These are phyloP conservation scores for Sinella curviseta DNA, from an alignment of 1,140 invertebrate species.

Conservation along the genomic window DNA sequence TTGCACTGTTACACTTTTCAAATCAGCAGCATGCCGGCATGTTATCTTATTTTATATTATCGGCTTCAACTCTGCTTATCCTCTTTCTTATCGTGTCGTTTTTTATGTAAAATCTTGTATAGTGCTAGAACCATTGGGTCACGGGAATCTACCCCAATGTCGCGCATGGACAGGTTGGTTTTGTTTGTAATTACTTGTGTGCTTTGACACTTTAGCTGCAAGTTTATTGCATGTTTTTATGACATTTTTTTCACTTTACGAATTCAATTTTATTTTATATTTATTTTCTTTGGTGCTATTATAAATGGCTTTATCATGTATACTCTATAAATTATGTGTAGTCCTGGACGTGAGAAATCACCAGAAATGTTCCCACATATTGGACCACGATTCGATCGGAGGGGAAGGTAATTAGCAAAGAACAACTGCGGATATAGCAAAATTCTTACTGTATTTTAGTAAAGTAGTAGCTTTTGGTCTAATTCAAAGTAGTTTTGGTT, in stretches of 20 bases:
- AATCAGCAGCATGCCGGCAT: no score
- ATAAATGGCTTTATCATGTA: slow-evolving; percentile 49
- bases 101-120: background rate
- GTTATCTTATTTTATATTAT: no score
- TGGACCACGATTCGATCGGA: slow-evolving; percentile 80
- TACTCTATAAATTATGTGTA: slow-evolving; percentile 74
- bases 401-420: slow-evolving; percentile 64
- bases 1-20: no score
- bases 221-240: background rate
- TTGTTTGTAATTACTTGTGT: slow-evolving; percentile 6
- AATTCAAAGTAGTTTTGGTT: no score
- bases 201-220: background rate
- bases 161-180: slow-evolving; percentile 38
- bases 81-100: background rate
- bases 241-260: background rate
- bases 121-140: slow-evolving; percentile 33
- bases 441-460: background rate
- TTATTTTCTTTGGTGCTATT: background rate
- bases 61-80: background rate
- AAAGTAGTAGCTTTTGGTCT: no score
- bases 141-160: slow-evolving; percentile 40
- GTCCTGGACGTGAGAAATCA: slow-evolving; percentile 78
- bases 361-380: slow-evolving; percentile 71
- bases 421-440: background rate
- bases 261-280: slow-evolving; percentile 11